Evolutionary conservation across 2,797 vertebrate species (phyloP).

Genomic region (Channa striata): DNA sequence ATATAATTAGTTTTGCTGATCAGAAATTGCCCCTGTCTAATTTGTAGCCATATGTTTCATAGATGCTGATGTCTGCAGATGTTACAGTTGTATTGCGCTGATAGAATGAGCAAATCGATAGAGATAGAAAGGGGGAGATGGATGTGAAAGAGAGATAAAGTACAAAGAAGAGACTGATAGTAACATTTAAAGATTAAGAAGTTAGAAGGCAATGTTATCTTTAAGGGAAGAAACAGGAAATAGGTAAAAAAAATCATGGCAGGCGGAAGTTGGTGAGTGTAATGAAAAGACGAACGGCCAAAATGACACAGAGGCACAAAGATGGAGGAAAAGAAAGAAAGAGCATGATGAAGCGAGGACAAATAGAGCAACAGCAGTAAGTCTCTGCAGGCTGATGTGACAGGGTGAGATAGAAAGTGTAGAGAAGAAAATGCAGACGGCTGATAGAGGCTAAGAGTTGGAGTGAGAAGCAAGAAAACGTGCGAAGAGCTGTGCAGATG

Average conservation of each 20-base stretch:
- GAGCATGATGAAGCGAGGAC: neutral
- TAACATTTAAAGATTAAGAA: neutral
- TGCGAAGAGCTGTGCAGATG: slow-evolving; percentile 10
- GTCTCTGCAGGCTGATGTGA: neutral
- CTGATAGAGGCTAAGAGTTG: slow-evolving; percentile 24
- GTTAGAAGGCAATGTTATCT: neutral
- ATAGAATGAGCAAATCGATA: slow-evolving; percentile 48
- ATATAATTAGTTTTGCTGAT: slow-evolving; percentile 55
- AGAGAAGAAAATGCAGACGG: slow-evolving; percentile 14
- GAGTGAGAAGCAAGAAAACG: slow-evolving; percentile 18
- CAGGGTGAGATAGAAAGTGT: neutral
- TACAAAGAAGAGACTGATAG: neutral
- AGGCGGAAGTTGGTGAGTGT: neutral
- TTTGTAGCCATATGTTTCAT: slow-evolving; percentile 46
- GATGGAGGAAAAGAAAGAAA: slow-evolving; percentile 8
- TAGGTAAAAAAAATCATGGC: neutral
- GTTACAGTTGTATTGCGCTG: slow-evolving; percentile 41
- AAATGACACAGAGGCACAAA: slow-evolving; percentile 2
- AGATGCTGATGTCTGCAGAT: slow-evolving; percentile 55
- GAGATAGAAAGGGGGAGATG: slow-evolving; percentile 10
- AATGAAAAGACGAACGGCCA: neutral
- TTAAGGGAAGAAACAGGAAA: neutral
- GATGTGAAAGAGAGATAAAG: neutral
- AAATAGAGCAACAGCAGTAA: neutral
- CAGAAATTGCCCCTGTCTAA: slow-evolving; percentile 30